phyloP scores from a whole-genome alignment of 2,113 vertebrate species.

The Rhineura floridana region DNA sequence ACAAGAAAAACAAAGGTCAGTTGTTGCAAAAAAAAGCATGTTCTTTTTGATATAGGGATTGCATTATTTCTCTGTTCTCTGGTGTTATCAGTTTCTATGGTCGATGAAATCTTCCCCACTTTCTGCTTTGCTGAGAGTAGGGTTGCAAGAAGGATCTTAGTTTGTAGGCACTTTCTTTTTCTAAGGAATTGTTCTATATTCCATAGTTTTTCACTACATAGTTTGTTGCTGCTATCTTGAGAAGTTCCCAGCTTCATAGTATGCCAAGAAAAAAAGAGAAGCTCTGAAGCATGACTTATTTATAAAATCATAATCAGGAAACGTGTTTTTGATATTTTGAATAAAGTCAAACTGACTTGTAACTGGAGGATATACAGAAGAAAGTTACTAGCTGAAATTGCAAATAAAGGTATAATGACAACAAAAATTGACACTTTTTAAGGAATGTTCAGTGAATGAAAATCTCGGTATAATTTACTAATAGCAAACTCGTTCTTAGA shows the following conservation, averaged over 20 bases:
- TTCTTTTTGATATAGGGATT: too few species aligned
- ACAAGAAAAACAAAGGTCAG: too few species aligned
- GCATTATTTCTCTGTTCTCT: not conserved
- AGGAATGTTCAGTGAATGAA: not conserved
- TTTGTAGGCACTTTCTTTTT: not conserved
- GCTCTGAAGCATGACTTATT: not conserved
- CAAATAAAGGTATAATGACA: too few species aligned
- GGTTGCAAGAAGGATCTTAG: not conserved
- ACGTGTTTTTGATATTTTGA: not conserved
- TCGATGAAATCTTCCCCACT: not conserved
- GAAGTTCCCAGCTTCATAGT: not conserved
- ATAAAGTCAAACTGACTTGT: not conserved
- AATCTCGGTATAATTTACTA: constrained; percentile 16
- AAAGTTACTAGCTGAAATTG: not conserved
- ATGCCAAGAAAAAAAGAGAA: not conserved
- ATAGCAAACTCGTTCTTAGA: not conserved
- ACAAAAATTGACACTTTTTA: too few species aligned
- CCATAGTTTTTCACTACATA: too few species aligned
- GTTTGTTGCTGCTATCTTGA: not conserved
- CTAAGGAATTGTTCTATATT: not conserved
- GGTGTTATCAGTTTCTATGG: not conserved
- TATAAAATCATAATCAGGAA: not conserved
- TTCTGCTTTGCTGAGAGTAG: not conserved
- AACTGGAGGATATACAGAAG: not conserved
- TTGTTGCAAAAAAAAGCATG: too few species aligned